A percentile compares a stretch with the other conserved stretches of the same genome.
These are phyloP conservation scores for Agapornis roseicollis DNA, from an alignment of 2,113 vertebrate genomes.

Conservation along the genomic window DNA sequence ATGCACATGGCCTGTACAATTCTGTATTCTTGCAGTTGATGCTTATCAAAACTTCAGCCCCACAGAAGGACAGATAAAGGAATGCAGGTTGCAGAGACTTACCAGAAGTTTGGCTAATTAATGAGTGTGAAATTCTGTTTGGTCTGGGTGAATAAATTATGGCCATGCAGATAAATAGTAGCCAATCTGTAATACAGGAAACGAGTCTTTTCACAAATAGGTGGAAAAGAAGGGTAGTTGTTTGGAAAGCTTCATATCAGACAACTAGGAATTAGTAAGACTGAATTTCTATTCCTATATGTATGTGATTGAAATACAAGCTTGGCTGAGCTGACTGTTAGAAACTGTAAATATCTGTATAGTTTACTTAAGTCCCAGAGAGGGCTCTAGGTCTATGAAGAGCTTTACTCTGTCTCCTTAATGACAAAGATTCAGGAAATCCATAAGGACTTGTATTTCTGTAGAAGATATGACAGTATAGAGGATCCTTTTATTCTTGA, in stretches of 20 bases:
- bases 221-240: not conserved
- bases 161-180: not conserved
- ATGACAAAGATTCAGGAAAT: not conserved
- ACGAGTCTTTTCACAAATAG: not conserved
- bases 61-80: not conserved
- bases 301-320: not conserved
- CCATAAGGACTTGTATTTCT: not conserved
- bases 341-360: not conserved
- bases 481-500: not conserved
- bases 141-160: not conserved
- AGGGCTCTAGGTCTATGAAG: not conserved
- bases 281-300: not conserved
- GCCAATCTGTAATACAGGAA: not conserved
- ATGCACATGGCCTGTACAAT: rapidly evolving
- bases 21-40: not conserved
- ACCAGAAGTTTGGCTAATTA: not conserved
- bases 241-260: not conserved
- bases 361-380: not conserved
- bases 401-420: not conserved
- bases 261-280: not conserved
- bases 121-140: not conserved
- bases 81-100: not conserved
- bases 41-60: not conserved
- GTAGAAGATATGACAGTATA: not conserved
- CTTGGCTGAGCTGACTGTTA: not conserved